phyloP scores from a whole-genome alignment of 2,113 vertebrate genomes.

The Sinocyclocheilus rhinocerous region DNA sequence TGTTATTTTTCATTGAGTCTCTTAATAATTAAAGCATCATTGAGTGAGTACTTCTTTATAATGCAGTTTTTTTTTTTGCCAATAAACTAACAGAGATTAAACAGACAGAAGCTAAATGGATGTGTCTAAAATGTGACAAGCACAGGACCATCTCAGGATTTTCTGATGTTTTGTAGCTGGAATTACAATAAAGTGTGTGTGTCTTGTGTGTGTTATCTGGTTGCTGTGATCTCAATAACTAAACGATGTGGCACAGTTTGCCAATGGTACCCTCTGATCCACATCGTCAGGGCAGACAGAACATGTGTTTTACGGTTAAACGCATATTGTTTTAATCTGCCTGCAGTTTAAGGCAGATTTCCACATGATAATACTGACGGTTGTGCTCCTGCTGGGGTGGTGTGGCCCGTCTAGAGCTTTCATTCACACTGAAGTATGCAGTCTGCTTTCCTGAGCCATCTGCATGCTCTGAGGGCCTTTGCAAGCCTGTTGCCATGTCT shows the following conservation, averaged over 20 bases:
- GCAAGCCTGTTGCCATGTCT: constrained; percentile 14
- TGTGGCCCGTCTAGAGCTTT: neutral
- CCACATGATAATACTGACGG: constrained; percentile 14
- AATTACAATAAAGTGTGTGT: constrained; percentile 27
- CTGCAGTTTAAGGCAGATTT: constrained; percentile 48
- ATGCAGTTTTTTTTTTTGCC: neutral
- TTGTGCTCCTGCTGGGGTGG: neutral
- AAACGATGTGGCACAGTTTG: constrained; percentile 57
- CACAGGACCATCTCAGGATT: neutral
- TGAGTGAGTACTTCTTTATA: neutral
- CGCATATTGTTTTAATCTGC: constrained; percentile 65
- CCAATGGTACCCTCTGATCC: constrained; percentile 63
- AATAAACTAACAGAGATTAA: constrained; percentile 19
- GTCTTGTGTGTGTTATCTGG: constrained; percentile 42
- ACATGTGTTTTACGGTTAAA: constrained; percentile 67
- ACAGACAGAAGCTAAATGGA: neutral
- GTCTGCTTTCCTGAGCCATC: constrained; percentile 44
- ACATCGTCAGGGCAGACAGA: constrained; percentile 56
- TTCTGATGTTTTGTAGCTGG: neutral
- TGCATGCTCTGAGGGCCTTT: constrained; percentile 13
- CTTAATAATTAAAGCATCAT: neutral
- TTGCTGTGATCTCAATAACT: constrained; percentile 52
- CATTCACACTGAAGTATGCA: constrained; percentile 23
- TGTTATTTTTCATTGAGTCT: neutral
- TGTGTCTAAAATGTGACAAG: neutral